Conservation (phyloP, 2,888 invertebrate genomes). For the Norana najaformis region DNA sequence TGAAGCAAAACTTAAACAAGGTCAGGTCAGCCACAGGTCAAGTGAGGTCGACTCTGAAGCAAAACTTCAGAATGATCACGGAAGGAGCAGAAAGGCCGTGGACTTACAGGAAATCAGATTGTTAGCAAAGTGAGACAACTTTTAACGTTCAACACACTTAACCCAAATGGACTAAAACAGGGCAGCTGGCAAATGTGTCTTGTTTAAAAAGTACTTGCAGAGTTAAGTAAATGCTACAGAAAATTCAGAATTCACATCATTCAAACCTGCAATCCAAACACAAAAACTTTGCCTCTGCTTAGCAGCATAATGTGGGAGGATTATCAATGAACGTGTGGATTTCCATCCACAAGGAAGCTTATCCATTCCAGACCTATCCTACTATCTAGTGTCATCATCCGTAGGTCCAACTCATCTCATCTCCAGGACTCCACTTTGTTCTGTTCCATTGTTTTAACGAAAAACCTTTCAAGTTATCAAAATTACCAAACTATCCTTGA, state of each 20-base stretch:
- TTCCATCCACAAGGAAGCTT: too few relatives aligned
- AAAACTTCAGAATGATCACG: not conserved
- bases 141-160: not conserved
- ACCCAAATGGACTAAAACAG: constrained; percentile 1
- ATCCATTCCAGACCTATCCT: too few relatives aligned
- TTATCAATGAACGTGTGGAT: too few relatives aligned
- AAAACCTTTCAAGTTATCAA: not conserved
- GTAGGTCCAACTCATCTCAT: too few relatives aligned
- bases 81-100: not conserved
- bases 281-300: not conserved
- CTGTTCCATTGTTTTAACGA: not conserved
- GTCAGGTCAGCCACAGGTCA: not conserved
- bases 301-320: too few relatives aligned
- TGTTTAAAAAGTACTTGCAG: not conserved
- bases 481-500: not conserved
- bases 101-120: not conserved
- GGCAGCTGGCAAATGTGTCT: not conserved
- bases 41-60: not conserved
- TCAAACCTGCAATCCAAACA: not conserved
- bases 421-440: not conserved
- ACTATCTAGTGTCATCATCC: too few relatives aligned
- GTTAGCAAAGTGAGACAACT: not conserved
- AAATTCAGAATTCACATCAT: not conserved
- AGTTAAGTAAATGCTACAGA: not conserved
- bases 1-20: not conserved